Conservation (phyloP, 2,113 vertebrate genomes). For the Limnothrissa miodon region DNA sequence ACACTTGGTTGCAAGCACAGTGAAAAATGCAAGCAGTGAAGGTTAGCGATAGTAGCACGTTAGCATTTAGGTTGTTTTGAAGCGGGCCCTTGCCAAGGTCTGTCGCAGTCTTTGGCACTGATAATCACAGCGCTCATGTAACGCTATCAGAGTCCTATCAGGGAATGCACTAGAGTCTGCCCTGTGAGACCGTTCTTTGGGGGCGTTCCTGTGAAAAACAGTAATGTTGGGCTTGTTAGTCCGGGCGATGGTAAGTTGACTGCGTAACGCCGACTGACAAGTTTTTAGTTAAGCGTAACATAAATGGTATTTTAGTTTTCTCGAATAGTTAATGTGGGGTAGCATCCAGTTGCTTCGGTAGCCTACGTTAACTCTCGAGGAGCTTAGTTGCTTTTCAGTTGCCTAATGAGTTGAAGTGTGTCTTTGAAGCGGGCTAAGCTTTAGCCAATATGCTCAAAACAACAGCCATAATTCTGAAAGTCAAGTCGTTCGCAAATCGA, state of each 20-base stretch:
- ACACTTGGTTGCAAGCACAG: too few relatives aligned
- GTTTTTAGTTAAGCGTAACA: not conserved
- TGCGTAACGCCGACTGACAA: not conserved
- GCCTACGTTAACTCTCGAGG: too few relatives aligned
- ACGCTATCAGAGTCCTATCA: not conserved
- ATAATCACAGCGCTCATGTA: not conserved
- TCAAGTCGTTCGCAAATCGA: too few relatives aligned
- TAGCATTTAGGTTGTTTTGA: constrained; percentile 1
- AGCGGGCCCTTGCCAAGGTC: not conserved
- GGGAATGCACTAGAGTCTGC: not conserved
- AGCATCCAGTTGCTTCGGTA: not conserved
- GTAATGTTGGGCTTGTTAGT: constrained; percentile 75
- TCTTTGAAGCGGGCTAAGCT: too few relatives aligned
- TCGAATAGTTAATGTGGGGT: not conserved
- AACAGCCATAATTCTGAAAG: too few relatives aligned
- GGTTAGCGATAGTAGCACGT: too few relatives aligned
- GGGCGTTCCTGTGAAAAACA: constrained; percentile 50
- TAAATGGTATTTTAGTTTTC: not conserved
- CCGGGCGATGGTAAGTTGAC: constrained; percentile 77
- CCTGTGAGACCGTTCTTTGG: constrained; percentile 18
- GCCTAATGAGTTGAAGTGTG: too few relatives aligned
- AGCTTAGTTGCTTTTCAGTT: too few relatives aligned
- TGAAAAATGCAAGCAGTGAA: too few relatives aligned
- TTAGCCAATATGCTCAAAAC: too few relatives aligned
- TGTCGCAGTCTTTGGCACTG: not conserved